Base-by-base conservation (phyloP, 2,888 invertebrate species). In the Acronicta leporina region DNA sequence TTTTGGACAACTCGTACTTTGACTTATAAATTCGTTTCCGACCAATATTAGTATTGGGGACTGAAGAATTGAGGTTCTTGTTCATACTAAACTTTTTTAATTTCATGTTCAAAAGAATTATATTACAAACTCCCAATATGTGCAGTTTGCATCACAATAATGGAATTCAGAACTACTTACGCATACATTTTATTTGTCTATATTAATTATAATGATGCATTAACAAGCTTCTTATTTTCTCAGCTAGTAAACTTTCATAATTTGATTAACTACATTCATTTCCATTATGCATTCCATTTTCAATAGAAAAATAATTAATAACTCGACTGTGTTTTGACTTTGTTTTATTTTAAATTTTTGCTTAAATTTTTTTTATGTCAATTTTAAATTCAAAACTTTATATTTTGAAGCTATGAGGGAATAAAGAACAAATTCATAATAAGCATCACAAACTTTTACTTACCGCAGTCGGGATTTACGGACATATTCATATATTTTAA, bases 181-280 rank as follows among this genome's bases (percentile, higher is more conserved):
- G 27, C 27, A 27, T 27, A 27, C 7, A 5, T 25, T 27, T 30
- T 30, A 10, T 30, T 27, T 2, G 6, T 44, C 35, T 54, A n/a
- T 41, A 20, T 33, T 43, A 13, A 25, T 3, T 27, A 20, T 16
- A 20, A 43, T 43, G 45, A 56, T 49, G 20, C 64, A 63, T 77
- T 54, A 46, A 62, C 62, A 59, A 66, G 75, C 74, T 70, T 70
- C 35, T 73, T 75, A 65, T 61, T 67, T 76, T 63, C 63, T 70
- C 42, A 63, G 65, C 69, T 61, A 68, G 49, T 56, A 61, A 63
- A 67, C 60, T 57, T 59, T 53, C 52, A 55, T 67, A 55, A 60
- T 73, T 69, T 67, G 4, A n/a, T n/a, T n/a, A n/a, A 44, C 46
- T 41, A 45, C 35, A 51, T 41, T 14, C 54, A 52, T 61, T 33